A percentile compares a stretch with the other conserved stretches of the same genome.
Evolutionary conservation across 2,113 vertebrate genomes (phyloP).

Genomic region (Noctilio leporinus): DNA sequence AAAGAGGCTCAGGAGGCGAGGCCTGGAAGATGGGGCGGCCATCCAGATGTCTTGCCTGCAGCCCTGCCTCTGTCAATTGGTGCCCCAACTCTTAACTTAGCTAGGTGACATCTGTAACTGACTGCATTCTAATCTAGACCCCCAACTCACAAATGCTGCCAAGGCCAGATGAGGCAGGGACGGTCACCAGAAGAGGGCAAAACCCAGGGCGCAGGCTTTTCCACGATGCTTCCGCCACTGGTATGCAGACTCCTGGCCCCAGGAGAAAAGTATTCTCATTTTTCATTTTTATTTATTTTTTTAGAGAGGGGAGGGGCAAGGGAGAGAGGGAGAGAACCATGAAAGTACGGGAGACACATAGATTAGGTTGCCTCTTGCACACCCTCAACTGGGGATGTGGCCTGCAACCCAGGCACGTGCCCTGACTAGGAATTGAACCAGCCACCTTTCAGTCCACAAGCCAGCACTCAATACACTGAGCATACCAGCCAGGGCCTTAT

Average conservation of each 20-base stretch:
- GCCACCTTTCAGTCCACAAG: too few relatives aligned
- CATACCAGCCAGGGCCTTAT: not conserved
- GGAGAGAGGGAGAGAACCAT: too few relatives aligned
- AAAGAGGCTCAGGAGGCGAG: not conserved
- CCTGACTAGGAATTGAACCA: too few relatives aligned
- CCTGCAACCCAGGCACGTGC: too few relatives aligned
- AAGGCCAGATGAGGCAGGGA: not conserved
- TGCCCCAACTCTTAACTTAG: not conserved
- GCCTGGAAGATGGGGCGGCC: not conserved
- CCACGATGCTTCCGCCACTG: not conserved
- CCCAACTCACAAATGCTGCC: not conserved
- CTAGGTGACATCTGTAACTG: not conserved
- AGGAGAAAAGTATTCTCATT: not conserved
- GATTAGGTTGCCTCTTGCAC: too few relatives aligned
- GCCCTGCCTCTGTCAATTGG: rapidly evolving
- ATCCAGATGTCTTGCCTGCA: not conserved
- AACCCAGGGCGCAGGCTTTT: not conserved
- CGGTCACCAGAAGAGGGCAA: too few relatives aligned
- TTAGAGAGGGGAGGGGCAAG: too few relatives aligned
- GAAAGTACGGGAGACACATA: too few relatives aligned
- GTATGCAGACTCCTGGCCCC: not conserved
- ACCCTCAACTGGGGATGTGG: too few relatives aligned
- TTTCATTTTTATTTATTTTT: not conserved
- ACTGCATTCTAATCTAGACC: not conserved
- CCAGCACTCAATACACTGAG: too few relatives aligned